Conservation (phyloP, 2,113 vertebrate species). For the Chaenogobius annularis region DNA sequence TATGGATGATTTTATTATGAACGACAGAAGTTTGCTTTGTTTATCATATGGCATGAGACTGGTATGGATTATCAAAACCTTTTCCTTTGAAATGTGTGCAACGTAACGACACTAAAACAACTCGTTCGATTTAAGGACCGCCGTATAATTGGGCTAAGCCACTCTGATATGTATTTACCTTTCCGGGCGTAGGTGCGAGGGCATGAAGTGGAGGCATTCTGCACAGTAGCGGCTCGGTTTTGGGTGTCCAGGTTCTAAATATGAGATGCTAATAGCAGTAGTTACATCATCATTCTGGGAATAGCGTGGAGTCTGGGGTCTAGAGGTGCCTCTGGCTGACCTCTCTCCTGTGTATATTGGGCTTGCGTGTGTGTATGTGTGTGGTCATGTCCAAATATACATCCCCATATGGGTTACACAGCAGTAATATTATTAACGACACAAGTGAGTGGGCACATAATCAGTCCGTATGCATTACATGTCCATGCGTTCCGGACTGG, state of each 20-base stretch:
- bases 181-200: slow-evolving; percentile 20
- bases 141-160: too few relatives aligned
- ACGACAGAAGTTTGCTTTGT: too few relatives aligned
- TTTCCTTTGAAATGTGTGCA: too few relatives aligned
- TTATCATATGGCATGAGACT: too few relatives aligned
- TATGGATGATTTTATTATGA: too few relatives aligned
- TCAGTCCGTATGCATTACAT: slow-evolving; percentile 39
- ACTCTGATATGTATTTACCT: slow-evolving; percentile 20
- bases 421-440: slow-evolving; percentile 50
- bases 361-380: slow-evolving; percentile 55
- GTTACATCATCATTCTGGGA: slow-evolving; percentile 74
- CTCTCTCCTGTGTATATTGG: slow-evolving; percentile 60
- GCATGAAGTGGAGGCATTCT: slow-evolving; percentile 39
- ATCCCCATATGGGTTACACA: slow-evolving; percentile 63
- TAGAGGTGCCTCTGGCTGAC: slow-evolving; percentile 64
- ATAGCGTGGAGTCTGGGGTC: slow-evolving; percentile 70
- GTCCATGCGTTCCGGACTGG: slow-evolving; percentile 14
- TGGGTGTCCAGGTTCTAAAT: slow-evolving; percentile 64
- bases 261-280: slow-evolving; percentile 66
- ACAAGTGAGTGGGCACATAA: slow-evolving; percentile 47
- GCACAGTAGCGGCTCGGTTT: slow-evolving; percentile 69
- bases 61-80: too few relatives aligned
- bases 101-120: neutral
- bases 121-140: neutral
- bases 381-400: slow-evolving; percentile 73